Evolutionary conservation across 2,888 invertebrate species (phyloP), one percentile per base, ranked within the genome.

Genomic region (Globia sparganii): DNA sequence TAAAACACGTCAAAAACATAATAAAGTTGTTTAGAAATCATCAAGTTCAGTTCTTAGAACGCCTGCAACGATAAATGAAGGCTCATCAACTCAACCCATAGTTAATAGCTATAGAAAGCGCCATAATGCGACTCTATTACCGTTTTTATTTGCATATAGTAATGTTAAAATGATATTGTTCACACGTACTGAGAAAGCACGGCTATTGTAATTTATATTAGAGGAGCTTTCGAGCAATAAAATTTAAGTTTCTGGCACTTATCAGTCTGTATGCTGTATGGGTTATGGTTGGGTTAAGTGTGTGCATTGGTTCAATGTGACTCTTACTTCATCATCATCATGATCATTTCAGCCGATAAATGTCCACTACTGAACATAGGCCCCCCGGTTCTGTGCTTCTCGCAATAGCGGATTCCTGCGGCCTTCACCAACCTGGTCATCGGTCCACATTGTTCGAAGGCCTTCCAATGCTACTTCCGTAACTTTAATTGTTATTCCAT

Each of bases 51-150:
- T 86, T 85, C 83, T 83, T 11, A 78, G 86, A 84, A 87, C 72
- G 67, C 18, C 40, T 71, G 68, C 61, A 67, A 83, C 81, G 83
- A 90, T 85, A 89, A 90, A 91, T 90, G 88, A 87, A 86, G 86
- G 87, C 81, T 83, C 90, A 91, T 91, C 84, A 89, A 85, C 84
- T 58, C 78, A 71, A 72, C 75, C 76, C 76, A 66, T 87, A 80
- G 86, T 90, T 91, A 90, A 90, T 88, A 86, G 89, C 87, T 87
- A 86, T 90, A 92, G 93, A 92, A 92, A 93, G 92, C 74, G 82
- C 74, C 83, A 80, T 90, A 89, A 90, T 88, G 87, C 83, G 76
- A 80, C 82, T 86, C 87, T 88, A 87, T 88, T 90, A 87, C 82
- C 43, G 87, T 90, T 89, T 90, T 87, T 90, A 91, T 91, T 91